These are phyloP conservation scores for Saccostrea glomerata DNA, from an alignment of 1,140 invertebrate species.

Conservation along the genomic window DNA sequence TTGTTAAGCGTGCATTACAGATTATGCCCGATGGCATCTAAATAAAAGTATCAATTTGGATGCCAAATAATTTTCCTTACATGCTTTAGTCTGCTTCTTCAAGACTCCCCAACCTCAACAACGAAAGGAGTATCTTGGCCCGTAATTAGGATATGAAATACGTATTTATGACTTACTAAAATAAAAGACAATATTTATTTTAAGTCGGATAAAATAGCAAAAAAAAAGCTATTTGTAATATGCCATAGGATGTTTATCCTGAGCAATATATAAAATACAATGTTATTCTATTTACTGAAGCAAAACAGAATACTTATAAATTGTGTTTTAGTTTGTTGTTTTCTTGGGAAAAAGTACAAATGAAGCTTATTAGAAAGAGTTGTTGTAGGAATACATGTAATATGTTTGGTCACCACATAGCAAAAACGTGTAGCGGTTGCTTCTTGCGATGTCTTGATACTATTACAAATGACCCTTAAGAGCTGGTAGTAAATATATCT, in stretches of 20 bases:
- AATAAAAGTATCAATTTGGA: constrained; percentile 21
- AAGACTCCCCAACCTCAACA: neutral
- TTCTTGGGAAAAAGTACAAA: no score
- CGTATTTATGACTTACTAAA: no score
- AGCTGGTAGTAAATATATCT: constrained; percentile 14
- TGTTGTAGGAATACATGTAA: neutral
- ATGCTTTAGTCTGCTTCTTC: neutral
- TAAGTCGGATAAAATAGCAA: no score
- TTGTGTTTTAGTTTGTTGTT: no score
- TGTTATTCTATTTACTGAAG: no score
- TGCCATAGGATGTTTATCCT: no score
- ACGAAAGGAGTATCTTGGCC: neutral
- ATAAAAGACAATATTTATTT: no score
- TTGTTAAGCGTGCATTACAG: constrained; percentile 6
- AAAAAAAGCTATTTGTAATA: no score
- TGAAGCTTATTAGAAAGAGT: neutral
- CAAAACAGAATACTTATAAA: no score
- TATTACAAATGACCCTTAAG: constrained; percentile 6
- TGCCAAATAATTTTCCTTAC: no score
- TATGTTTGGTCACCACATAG: neutral
- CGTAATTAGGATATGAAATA: no score
- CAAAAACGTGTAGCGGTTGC: neutral
- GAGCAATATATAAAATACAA: no score
- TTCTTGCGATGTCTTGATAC: neutral
- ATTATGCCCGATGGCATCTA: neutral